These are phyloP conservation scores for Geodia barretti DNA, from an alignment of 37 sponge, comb jelly and placozoan species.

Conservation along the genomic window DNA sequence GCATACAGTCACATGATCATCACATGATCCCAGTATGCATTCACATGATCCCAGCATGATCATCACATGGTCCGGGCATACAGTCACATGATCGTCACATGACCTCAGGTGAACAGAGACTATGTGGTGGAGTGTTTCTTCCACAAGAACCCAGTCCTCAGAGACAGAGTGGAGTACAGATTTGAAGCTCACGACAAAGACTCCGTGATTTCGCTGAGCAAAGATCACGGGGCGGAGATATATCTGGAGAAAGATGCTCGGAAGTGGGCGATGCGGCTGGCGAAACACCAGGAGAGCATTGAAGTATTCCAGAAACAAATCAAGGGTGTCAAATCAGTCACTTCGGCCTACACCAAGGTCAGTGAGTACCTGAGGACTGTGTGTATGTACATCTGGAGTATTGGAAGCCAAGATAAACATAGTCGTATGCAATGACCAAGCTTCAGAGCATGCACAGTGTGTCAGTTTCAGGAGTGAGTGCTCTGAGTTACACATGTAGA, in stretches of 20 bases:
- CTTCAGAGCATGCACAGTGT: too few relatives aligned
- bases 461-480: too few relatives aligned
- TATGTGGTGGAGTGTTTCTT: conserved; percentile 68
- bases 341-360: conserved; percentile 76
- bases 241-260: conserved; percentile 81
- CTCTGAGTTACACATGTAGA: too few relatives aligned
- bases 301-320: background rate
- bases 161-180: conserved; percentile 3
- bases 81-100: conserved; percentile 2
- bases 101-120: conserved; percentile 63
- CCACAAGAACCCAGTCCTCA: conserved; percentile 38
- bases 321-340: conserved; percentile 74
- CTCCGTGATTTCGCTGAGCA: conserved; percentile 54
- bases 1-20: background rate
- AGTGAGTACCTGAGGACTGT: conserved; percentile 1
- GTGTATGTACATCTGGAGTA: conserved; percentile 1
- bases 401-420: too few relatives aligned
- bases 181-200: conserved; percentile 78
- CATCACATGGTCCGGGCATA: too few relatives aligned
- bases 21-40: conserved; percentile 25
- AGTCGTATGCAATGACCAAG: too few relatives aligned
- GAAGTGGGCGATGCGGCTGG: conserved; percentile 67
- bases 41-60: too few relatives aligned
- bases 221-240: conserved; percentile 83
- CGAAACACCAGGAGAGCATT: conserved; percentile 38